Evolutionary conservation across 2,888 invertebrate genomes (phyloP), one percentile per base, ranked within the genome.

Genomic region (Ormyrus labotus): DNA sequence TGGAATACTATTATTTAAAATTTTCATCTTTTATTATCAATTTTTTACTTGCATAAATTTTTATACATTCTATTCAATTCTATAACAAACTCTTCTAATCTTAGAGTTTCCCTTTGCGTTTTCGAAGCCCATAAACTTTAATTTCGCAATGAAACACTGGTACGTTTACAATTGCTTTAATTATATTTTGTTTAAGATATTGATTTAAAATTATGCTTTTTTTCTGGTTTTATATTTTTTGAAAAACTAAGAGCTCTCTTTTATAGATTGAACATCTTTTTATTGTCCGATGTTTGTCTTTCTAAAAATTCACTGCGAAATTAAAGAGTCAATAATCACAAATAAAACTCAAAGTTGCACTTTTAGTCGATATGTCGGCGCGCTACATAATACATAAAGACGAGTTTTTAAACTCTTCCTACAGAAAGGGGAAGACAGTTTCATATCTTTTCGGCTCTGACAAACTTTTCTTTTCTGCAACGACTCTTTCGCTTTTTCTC

Each of bases 1-100:
- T 51, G 58, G 60, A 60, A 71, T 79, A 76, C 75, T 81, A 81
- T 81, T 47, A 70, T 78, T 79, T 80, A 73, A 82, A 74, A 70
- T 80, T 77, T 75, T 60, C 10, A 73, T 8, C 72, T 45, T 76
- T 82, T 73, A 67, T 80, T 77, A 82, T 81, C 73, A 70, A 78
- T 78, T 53, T 58, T 68, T 81, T 78, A 70, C 64, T 50, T 75
- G 67, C 75, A 45, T 77, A 70, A 72, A 63, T 80, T 63, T 63
- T 75, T 76, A 76, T 81, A 83, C 77, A 82, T 82, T 83, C 80
- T 80, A 79, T 84, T 83, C 81, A 79, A 80, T 74, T 69, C 81
- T 85, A 83, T 77, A 83, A 77, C 45, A 82, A 68, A 65, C 67
- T 74, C 65, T 57, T 79, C 55, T 69, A 63, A 10, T 55, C 60